Conservation (phyloP, 1,140 invertebrate species). For the Diplogasteroides magnus region DNA sequence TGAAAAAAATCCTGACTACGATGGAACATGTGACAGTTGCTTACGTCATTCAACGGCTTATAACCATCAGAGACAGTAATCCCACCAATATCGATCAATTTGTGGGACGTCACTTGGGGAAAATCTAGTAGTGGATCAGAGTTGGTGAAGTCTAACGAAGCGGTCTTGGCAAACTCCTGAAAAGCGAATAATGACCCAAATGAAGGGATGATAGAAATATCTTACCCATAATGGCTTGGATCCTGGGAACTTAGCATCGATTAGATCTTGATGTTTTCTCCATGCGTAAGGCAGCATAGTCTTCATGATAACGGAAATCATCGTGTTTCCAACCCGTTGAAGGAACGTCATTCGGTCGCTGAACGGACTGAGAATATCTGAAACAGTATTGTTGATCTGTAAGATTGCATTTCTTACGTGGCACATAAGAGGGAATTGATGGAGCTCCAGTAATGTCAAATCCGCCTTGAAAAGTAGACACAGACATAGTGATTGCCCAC, state of each 20-base stretch:
- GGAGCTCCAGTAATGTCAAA: not conserved
- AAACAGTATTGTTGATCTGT: not conserved
- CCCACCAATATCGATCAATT: constrained; percentile 32
- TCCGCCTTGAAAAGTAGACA: not conserved
- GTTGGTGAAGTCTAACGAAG: constrained; percentile 24
- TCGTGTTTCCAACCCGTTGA: not conserved
- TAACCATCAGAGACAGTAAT: constrained; percentile 10
- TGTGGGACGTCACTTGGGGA: constrained; percentile 19
- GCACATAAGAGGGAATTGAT: not conserved
- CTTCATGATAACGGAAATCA: not conserved
- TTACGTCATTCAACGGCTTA: constrained; percentile 17
- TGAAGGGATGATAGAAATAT: not conserved
- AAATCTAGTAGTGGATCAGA: constrained; percentile 33
- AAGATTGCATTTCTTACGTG: not conserved
- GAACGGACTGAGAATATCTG: not conserved
- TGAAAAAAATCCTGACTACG: not conserved
- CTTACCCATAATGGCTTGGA: no score
- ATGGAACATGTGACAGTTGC: not conserved
- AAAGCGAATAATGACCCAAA: not conserved
- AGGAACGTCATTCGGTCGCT: not conserved
- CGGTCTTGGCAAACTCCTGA: constrained; percentile 21
- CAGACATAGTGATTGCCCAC: not conserved
- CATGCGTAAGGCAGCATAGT: no score
- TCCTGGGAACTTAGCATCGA: no score
- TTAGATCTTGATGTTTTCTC: no score